Conservation (phyloP, 2,888 invertebrate genomes). For the Nymphalis polychloros region DNA sequence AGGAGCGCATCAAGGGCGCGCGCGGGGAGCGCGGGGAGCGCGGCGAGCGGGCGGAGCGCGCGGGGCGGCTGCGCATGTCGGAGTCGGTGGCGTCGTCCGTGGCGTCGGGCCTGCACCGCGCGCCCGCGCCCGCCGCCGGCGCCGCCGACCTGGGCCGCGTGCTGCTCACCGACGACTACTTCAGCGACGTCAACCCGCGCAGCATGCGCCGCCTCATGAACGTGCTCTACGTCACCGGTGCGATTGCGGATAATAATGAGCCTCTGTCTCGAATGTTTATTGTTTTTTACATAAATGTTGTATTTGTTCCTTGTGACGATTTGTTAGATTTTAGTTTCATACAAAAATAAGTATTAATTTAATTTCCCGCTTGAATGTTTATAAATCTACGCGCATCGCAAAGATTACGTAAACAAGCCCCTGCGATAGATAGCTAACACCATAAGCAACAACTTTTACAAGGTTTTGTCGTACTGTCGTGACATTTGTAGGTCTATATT, state of each 20-base stretch:
- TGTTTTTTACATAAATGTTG: not conserved
- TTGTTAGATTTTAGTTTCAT: too few species aligned
- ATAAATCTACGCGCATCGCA: too few species aligned
- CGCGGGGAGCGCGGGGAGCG: constrained; percentile 90
- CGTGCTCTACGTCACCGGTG: constrained; percentile 97
- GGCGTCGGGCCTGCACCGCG: constrained; percentile 91
- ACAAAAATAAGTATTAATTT: too few species aligned
- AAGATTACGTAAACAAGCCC: too few species aligned
- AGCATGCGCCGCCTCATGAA: constrained; percentile 98
- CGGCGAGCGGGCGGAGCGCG: constrained; percentile 88
- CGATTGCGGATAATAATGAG: not conserved
- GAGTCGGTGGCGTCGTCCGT: constrained; percentile 96
- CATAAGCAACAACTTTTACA: too few species aligned
- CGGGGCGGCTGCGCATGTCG: constrained; percentile 89
- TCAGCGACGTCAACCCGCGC: constrained; percentile 98
- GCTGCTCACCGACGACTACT: constrained; percentile 98
- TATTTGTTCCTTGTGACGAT: not conserved
- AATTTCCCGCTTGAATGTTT: too few species aligned
- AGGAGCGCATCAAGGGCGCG: constrained; percentile 87
- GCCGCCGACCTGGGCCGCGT: constrained; percentile 89
- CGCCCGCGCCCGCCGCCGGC: constrained; percentile 75
- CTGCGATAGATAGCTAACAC: too few species aligned
- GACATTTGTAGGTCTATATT: too few species aligned
- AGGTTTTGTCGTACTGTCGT: too few species aligned
- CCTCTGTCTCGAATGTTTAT: not conserved